These are phyloP conservation scores for Glaucopsyche alexis DNA, from an alignment of 2,888 invertebrate genomes.

Conservation along the genomic window DNA sequence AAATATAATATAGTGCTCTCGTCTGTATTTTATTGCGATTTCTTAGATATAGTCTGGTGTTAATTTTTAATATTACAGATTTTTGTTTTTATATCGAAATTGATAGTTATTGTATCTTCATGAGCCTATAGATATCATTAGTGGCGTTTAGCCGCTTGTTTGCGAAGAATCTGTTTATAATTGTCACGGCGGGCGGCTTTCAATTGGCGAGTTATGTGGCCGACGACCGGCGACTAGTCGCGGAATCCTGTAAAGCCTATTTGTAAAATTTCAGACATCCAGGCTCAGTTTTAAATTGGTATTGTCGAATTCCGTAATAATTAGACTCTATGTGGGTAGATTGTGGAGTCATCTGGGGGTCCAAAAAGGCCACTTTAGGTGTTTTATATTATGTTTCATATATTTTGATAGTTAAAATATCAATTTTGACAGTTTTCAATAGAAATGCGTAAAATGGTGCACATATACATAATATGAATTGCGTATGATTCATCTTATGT, in stretches of 20 bases:
- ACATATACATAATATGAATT: too few species aligned
- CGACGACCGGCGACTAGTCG: constrained; percentile 6
- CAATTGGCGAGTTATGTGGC: constrained; percentile 18
- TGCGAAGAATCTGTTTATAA: constrained; percentile 22
- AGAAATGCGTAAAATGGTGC: too few species aligned
- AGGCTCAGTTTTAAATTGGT: constrained; percentile 15
- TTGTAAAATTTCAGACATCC: constrained; percentile 24
- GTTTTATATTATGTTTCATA: too few species aligned
- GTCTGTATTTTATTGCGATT: neutral
- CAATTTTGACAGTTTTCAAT: too few species aligned
- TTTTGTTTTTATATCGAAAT: neutral
- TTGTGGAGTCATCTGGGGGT: neutral
- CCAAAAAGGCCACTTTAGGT: too few species aligned
- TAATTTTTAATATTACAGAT: constrained; percentile 1
- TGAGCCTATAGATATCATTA: neutral
- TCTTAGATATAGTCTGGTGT: neutral
- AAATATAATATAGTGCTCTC: neutral
- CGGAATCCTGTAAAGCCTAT: constrained; percentile 11
- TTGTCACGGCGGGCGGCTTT: constrained; percentile 9
- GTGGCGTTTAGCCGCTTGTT: constrained; percentile 4
- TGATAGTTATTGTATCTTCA: neutral
- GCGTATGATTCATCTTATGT: too few species aligned
- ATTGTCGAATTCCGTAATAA: constrained; percentile 5
- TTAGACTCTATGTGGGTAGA: neutral
- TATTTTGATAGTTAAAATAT: too few species aligned